Evolutionary conservation across 1,140 invertebrate genomes (phyloP), one percentile per base, ranked within the genome.

Genomic region (Trachymyrmex cornetzi): DNA sequence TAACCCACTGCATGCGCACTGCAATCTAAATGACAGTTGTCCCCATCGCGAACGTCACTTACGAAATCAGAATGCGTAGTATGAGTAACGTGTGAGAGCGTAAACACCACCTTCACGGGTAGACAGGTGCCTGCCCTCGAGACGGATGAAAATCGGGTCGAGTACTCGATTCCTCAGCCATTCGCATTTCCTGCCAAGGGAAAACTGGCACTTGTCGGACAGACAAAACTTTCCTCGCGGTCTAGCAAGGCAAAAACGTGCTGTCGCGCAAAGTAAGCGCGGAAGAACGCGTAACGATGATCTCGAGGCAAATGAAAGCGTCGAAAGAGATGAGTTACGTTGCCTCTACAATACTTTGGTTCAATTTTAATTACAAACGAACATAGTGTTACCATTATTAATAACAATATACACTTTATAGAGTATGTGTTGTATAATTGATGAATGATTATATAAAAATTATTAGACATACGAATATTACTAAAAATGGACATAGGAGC

Each of bases 71-170:
- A 61, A 82, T 87, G 79, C 63, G 77, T 82, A 64, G 82, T 66
- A 27, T 75, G 64, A 30, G 66, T 71, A 86, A 85, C 71, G 57
- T 66, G 59, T 50, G 27, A 53, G 24, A 64, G n/a, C 64, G 82
- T 85, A 85, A 85, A 85, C 59, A 77, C 53, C 30, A 66, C 50
- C 44, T 67, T 82, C 55, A 19, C 19, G 30, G 64, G 30, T 50
- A 77, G 85, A 86, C 77, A 69, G 88, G 64, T 74, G 86, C 57
- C 72, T 63, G 89, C 80, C 87, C 69, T 77, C 75, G 38, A 53
- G 69, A 82, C 30, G 22, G 14, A 64, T 57, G 86, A 90, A 86
- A 90, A 90, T 90, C 64, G 77, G 89, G 88, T 88, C 88, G 77
- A 88, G 77, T 71, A 53, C 80, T 71, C 88, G 85, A 89, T 87